Evolutionary conservation across 2,888 invertebrate genomes (phyloP), one percentile per base, ranked within the genome.

Genomic region (Nemapogon koenigi): DNA sequence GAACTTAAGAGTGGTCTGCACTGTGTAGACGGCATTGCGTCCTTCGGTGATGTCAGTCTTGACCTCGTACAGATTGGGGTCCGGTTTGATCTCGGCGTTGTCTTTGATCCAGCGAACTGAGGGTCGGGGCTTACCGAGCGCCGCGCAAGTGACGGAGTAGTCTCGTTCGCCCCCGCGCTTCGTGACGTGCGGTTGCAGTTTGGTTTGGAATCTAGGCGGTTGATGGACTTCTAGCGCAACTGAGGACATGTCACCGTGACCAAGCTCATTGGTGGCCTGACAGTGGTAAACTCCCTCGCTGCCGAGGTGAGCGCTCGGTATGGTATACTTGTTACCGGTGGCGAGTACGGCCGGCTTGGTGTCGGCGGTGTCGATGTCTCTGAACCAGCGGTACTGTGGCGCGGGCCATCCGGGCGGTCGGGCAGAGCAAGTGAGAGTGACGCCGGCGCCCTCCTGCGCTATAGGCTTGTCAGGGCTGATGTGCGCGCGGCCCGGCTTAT

Each of bases 331-430:
- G 14, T 88, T 85, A 1, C 93, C 92, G 2, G 89, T 87, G 2
- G 90, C 88, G 1, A 90, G 69, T 3, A 90, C 88, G 29, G 84
- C 82, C 3, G 82, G 80, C 48, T 87, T 86, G 1, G 81, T 64
- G 3, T 83, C 78, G 11, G 72, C 66, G 4, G 85, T 82, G 3
- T 83, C 83, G 43, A 87, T 87, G 52, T 91, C 90, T 38, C 89
- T 84, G 82, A 91, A 92, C 95, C 95, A 95, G 40, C 91, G 84
- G 66, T 89, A 95, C 55, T 90, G 89, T 0, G 95, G 93, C 16
- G 89, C 89, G 0, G 95, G 95, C 88, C 92, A 94, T n/a, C 95
- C 95, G 0, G 93, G 91, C 0, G 95, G 95, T 46, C 85, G 88
- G 1, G 94, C 92, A 27, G 87, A 87, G 57, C 95, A 95, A 0